Evolutionary conservation across 1,140 invertebrate species (phyloP).

Genomic region (Triops cancriformis): DNA sequence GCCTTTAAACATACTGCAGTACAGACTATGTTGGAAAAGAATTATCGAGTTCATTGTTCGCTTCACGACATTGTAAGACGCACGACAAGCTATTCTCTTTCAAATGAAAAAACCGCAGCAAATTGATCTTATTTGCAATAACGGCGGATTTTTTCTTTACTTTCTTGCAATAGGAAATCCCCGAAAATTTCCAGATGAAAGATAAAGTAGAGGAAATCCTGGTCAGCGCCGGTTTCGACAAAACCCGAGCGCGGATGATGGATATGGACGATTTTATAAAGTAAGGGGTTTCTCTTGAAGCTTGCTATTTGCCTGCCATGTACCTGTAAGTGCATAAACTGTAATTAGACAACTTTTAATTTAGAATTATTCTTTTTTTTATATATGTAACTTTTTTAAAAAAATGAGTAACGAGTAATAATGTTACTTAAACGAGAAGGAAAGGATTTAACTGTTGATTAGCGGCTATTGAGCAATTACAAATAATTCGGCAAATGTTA

Average conservation of each 20-base stretch:
- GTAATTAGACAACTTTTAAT: too few species aligned
- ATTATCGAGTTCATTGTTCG: constrained; percentile 82
- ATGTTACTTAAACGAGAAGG: too few species aligned
- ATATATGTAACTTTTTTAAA: too few species aligned
- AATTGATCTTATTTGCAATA: constrained; percentile 5
- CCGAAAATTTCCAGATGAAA: constrained; percentile 78
- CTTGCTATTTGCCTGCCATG: too few species aligned
- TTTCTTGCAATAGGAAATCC: constrained; percentile 65
- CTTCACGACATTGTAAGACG: constrained; percentile 65
- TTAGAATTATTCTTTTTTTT: too few species aligned
- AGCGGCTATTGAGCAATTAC: too few species aligned
- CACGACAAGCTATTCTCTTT: not conserved
- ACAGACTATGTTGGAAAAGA: constrained; percentile 75
- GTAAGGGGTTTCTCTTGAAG: constrained; percentile 39
- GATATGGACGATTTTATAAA: constrained; percentile 93
- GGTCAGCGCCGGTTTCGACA: constrained; percentile 51
- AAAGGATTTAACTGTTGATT: too few species aligned
- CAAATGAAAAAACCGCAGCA: not conserved
- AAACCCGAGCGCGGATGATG: constrained; percentile 84
- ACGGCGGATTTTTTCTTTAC: constrained; percentile 35
- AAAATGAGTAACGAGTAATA: too few species aligned
- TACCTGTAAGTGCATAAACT: too few species aligned
- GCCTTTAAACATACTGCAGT: constrained; percentile 78
- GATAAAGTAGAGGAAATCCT: constrained; percentile 69
- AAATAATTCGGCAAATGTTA: too few species aligned